Evolutionary conservation across 1,140 invertebrate species (phyloP), one percentile per base, ranked within the genome.

Genomic region (Aradophagus sp.): DNA sequence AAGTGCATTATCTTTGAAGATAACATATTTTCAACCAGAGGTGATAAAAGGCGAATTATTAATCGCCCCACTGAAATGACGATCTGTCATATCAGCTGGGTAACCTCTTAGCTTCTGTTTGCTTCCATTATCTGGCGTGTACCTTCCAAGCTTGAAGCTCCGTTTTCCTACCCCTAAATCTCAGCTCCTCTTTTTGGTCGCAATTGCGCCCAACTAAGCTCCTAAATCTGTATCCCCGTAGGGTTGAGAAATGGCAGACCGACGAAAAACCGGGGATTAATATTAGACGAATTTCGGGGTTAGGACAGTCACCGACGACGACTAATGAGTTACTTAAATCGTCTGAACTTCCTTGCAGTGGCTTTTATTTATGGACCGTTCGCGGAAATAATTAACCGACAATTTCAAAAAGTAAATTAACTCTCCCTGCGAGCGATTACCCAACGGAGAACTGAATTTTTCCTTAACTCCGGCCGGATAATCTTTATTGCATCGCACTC

Each of bases 291-390:
- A 55, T 63, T 55, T 32, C 48, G 38, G 59, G 41, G 59, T 53
- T 55, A 55, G 59, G 48, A 63, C 48, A 63, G 59, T 63, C 59
- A 39, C 48, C 14, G 41, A 44, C 48, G 5, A 39, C 39, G 59
- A 63, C 59, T 63, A 63, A 63, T 63, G 59, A 63, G 39, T 63
- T 62, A 62, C 58, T 62, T 62, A 62, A 62, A 62, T 52, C 58
- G 47, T 53, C 32, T 15, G 26, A 62, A 62, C 58, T 62, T 53
- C 26, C 47, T 52, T 52, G 29, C 23, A 16, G 10, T 35, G 14
- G 2, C 13, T 31, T 36, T 63, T 63, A 63, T 63, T 63, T 63
- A 63, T 63, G 13, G 31, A 36, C 48, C 19, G 32, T 23, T 13
- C 20, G 31, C 10, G 39, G 48, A 53, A 63, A 63, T 63, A 63